Evolutionary conservation across 2,888 invertebrate genomes (phyloP).

Genomic region (Ectropis crepuscularia): DNA sequence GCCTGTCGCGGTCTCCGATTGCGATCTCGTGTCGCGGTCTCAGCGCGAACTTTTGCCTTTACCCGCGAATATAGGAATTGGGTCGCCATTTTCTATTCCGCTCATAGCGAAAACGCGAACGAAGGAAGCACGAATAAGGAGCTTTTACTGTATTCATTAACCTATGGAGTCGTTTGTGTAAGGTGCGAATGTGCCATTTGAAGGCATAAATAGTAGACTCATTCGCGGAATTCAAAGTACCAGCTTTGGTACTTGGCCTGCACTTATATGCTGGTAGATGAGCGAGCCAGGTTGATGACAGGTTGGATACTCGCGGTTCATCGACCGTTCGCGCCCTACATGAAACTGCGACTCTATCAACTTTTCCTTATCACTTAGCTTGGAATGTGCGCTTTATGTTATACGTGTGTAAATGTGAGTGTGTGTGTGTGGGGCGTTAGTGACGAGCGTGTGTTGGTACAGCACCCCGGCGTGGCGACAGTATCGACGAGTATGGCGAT

Average conservation of each 20-base stretch:
- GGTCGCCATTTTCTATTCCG: no score
- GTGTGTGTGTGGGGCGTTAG: conserved; percentile 21
- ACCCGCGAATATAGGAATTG: no score
- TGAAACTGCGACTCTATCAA: conserved; percentile 31
- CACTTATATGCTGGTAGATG: neutral
- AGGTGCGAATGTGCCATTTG: conserved; percentile 32
- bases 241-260: conserved; percentile 19
- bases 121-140: no score
- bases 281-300: neutral
- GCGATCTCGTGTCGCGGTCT: no score
- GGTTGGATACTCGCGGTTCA: neutral
- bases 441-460: conserved; percentile 44
- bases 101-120: no score
- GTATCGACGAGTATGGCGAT: conserved; percentile 73
- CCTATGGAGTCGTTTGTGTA: conserved; percentile 44
- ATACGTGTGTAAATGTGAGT: conserved; percentile 16
- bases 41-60: no score
- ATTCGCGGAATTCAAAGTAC: neutral
- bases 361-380: conserved; percentile 39
- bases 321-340: conserved; percentile 31
- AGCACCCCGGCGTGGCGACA: conserved; percentile 76
- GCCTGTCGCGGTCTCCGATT: no score
- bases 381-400: conserved; percentile 10
- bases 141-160: conserved; percentile 36
- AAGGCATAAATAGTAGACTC: neutral